Evolutionary conservation across 2,113 vertebrate species (phyloP), one percentile per base, ranked within the genome.

Genomic region (Python bivittatus): DNA sequence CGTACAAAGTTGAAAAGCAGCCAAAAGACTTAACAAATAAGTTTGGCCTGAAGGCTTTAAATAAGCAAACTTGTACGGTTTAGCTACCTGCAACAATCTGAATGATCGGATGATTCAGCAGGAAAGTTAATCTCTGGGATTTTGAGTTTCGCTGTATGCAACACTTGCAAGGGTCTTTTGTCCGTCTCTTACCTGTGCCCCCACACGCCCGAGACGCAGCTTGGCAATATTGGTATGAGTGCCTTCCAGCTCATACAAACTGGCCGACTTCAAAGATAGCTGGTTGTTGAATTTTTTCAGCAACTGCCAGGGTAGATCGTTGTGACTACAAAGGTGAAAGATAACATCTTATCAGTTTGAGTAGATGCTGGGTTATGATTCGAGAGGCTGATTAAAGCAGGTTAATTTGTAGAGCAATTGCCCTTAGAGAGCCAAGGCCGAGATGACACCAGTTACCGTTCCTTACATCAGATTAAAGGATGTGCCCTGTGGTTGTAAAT

Each of bases 171-270:
- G 68, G 10, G 22, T 38, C 7, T 3, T 3, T n/a, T 22, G 52
- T 10, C 58, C 15, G 4, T 44, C 8, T 22, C 58, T 23, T 97
- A 99, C 99, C 98, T 99, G 99, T n/a, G 97, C 99, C 0, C 98
- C 98, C 27, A 99, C 98, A 0, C 88, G 97, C 0, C 99, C 99
- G 0, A 15, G 3, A 93, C 33, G 97, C 93, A 99, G 98, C 95
- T 99, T 99, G 13, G 96, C 97, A 95, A 99, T 99, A 97, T 98
- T 99, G 96, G 99, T 99, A 97, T 99, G 99, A 2, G 99, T 99
- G 52, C 0, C 56, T 0, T 83, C 2, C 38, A 99, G 97, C 0
- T n/a, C 93, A 9, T 88, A 52, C 48, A 99, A 98, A 96, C 99
- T 96, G 91, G 98, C 98, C 1, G 4, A 25, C 0, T 94, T 85